Evolutionary conservation across 2,888 invertebrate species (phyloP).

Genomic region (Gerris lacustris): DNA sequence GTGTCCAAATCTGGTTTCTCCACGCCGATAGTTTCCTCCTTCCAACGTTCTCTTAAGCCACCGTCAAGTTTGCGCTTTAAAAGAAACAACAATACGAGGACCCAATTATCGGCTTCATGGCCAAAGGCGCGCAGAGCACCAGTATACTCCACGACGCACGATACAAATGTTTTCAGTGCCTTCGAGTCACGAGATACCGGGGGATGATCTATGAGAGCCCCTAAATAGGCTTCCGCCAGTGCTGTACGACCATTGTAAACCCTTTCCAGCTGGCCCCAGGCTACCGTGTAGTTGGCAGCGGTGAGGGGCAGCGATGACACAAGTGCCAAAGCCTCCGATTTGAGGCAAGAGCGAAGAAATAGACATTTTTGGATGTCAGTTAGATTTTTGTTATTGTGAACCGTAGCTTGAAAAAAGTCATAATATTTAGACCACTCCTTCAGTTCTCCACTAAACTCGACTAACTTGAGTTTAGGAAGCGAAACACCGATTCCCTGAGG

Average conservation of each 20-base stretch:
- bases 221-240: constrained; percentile 2
- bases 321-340: constrained; percentile 7
- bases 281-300: constrained; percentile 3
- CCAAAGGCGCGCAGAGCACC: constrained; percentile 8
- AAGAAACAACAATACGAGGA: constrained; percentile 7
- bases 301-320: constrained; percentile 12
- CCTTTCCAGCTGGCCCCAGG: not conserved
- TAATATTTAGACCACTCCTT: constrained; percentile 7
- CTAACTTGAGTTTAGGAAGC: constrained; percentile 14
- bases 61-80: not conserved
- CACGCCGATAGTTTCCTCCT: not conserved
- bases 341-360: not conserved
- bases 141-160: not conserved
- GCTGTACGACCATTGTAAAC: not conserved
- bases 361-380: not conserved
- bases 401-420: constrained; percentile 8
- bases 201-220: not conserved
- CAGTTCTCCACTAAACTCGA: constrained; percentile 13
- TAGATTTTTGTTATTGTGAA: not conserved
- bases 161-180: not conserved
- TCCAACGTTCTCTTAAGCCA: constrained; percentile 10
- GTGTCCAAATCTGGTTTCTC: not conserved
- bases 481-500: not conserved
- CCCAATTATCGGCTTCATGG: constrained; percentile 14
- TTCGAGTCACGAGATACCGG: not conserved